A percentile compares a stretch with the other conserved stretches of the same genome.
Evolutionary conservation across 2,797 vertebrate species (phyloP).

Genomic region (Parotocinclus haroldoi): DNA sequence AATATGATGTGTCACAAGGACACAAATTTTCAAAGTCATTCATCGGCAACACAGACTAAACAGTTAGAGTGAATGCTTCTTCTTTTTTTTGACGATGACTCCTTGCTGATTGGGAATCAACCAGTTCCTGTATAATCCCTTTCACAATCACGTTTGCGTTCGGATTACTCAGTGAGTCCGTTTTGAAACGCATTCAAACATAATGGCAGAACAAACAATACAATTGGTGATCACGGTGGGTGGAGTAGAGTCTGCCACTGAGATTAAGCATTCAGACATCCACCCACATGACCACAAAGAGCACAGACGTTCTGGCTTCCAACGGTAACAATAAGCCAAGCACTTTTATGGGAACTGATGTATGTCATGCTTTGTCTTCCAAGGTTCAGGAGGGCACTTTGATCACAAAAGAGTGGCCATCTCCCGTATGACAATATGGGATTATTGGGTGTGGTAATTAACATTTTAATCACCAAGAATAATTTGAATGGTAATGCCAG

Average conservation of each 20-base stretch:
- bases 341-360: conserved; percentile 62
- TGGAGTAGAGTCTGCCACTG: conserved; percentile 46
- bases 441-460: conserved; percentile 69
- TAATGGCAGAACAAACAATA: too few relatives aligned
- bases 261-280: conserved; percentile 47
- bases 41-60: too few relatives aligned
- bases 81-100: too few relatives aligned
- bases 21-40: too few relatives aligned
- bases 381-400: conserved; percentile 56
- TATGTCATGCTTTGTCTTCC: conserved; percentile 49
- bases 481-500: conserved; percentile 48
- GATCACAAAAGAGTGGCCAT: conserved; percentile 60
- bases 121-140: too few relatives aligned
- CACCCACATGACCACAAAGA: conserved; percentile 34
- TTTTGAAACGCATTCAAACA: too few relatives aligned
- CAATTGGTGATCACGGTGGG: not conserved
- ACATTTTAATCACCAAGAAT: conserved; percentile 61
- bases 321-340: conserved; percentile 70
- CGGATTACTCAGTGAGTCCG: too few relatives aligned
- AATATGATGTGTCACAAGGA: too few relatives aligned
- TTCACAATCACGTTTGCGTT: too few relatives aligned
- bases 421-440: conserved; percentile 63
- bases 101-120: too few relatives aligned
- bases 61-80: too few relatives aligned
- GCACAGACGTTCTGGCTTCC: conserved; percentile 62